Evolutionary conservation across 2,888 invertebrate genomes (phyloP), one percentile per base, ranked within the genome.

Genomic region (Saturnia pavonia): DNA sequence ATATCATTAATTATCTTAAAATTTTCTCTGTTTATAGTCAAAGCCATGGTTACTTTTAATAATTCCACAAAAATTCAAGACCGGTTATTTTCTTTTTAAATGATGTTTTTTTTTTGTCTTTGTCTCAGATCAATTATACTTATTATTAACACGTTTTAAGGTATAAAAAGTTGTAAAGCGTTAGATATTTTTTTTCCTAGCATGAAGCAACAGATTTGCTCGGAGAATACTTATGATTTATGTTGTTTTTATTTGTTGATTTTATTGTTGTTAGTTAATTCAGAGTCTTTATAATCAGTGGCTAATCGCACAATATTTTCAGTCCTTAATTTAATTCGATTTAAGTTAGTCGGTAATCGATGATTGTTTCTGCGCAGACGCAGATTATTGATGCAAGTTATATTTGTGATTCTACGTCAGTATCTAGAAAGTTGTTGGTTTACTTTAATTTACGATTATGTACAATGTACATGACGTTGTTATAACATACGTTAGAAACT

Each of bases 391-490:
- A 14, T 60, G 12, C 14, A 60, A 60, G 6, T 27, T 60, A 60
- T 60, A 57, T 11, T 57, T 25, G 6, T 60, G 22, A 60, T 60
- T 14, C 27, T 60, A 27, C 67, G 51, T 82, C n/a, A 87, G 82
- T 86, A 84, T 82, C 85, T 83, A 83, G 79, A 79, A 87, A 82
- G 85, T 90, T 89, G 89, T 87, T 90, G 90, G 22, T 65, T 73
- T 84, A 85, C 86, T 77, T 78, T 60, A 76, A 78, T 86, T 85
- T 85, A 83, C 80, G 74, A 86, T 79, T 80, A 91, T 90, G 91
- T 92, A 91, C 89, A 78, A 86, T 89, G 92, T 92, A 92, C 91
- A 91, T 92, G 90, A 88, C 9, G 87, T 80, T 82, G 88, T 92
- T 92, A 90, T 83, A 90, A 92, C 85, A 84, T 87, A 85, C 84